Percentiles rank a stretch among this genome's conserved stretches.
These are phyloP conservation scores for Acronicta alni DNA, from an alignment of 2,888 invertebrate species.

Conservation along the genomic window DNA sequence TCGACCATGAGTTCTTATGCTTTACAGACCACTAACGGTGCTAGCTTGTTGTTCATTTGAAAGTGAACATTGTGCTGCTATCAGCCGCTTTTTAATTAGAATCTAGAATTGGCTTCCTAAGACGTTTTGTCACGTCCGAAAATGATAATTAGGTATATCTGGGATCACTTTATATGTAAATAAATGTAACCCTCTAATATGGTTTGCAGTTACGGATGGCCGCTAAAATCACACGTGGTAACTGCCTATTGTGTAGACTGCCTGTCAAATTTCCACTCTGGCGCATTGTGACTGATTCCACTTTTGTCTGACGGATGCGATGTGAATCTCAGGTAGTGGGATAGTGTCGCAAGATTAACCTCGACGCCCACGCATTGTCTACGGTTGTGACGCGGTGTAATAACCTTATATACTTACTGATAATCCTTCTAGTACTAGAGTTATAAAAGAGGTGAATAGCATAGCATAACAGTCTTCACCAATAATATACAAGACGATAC, in stretches of 20 bases:
- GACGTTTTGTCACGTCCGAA: not conserved
- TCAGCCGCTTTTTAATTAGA: no score
- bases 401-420: conserved; percentile 18
- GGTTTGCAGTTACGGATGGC: conserved; percentile 48
- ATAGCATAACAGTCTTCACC: not conserved
- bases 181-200: conserved; percentile 20
- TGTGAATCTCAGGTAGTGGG: conserved; percentile 52
- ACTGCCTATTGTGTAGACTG: conserved; percentile 59
- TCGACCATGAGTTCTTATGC: not conserved
- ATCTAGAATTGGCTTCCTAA: no score
- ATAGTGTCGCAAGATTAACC: conserved; percentile 63
- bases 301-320: conserved; percentile 26
- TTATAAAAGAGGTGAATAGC: conserved; percentile 1
- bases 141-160: conserved; percentile 1
- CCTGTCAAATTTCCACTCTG: conserved; percentile 35
- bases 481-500: not conserved
- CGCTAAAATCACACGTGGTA: conserved; percentile 52
- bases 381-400: conserved; percentile 42
- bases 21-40: not conserved
- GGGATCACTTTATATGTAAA: conserved; percentile 27
- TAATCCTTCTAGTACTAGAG: conserved; percentile 18
- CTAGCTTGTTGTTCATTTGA: no score
- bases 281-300: conserved; percentile 14
- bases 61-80: not conserved
- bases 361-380: conserved; percentile 63